Base-by-base conservation (phyloP, 2,888 invertebrate genomes). In the Leptinotarsa rubiginosa region DNA sequence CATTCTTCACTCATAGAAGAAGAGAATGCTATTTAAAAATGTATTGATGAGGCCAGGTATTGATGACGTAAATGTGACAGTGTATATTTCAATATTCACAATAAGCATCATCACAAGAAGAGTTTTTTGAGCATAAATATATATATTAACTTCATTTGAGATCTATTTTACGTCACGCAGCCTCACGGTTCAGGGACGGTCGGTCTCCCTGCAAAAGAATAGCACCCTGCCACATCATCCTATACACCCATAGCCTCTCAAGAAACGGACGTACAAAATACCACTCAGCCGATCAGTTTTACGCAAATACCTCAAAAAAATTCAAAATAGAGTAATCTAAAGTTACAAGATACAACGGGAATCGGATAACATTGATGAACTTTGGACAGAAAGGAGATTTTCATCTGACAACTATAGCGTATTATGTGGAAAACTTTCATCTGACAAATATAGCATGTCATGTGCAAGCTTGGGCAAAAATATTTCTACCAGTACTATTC, bases 221-320 rank as follows among this genome's bases (percentile, higher is more conserved):
- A 85, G 83, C 83, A 83, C 83, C 84, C 84, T 84, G 84, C 85
- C 85, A 84, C 84, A 85, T 82, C 83, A 83, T 84, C 83, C 81
- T 77, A 68, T 81, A 80, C 81, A 81, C 81, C 80, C 78, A 81
- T 82, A 85, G 85, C 85, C 85, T 85, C 85, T 82, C 84, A 83
- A 83, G 85, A 83, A 85, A 85, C 85, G 84, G 84, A 84, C 83
- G 85, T 85, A 85, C 85, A 85, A 85, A 85, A 82, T 80, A 84
- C 82, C 81, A 82, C 82, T 82, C 82, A 82, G 83, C 83, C 82
- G 81, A 83, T 83, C 84, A 84, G 80, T 80, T 81, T 83, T 83
- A 83, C 83, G 81, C 83, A 81, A 83, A 81, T 85, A 85, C 85
- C 85, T 85, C 85, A 82, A 80, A 83, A 77, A 70, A 41, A 64